A percentile compares a stretch with the other conserved stretches of the same genome.
Evolutionary conservation across 2,113 vertebrate genomes (phyloP).

Genomic region (Phrynocephalus versicolor): DNA sequence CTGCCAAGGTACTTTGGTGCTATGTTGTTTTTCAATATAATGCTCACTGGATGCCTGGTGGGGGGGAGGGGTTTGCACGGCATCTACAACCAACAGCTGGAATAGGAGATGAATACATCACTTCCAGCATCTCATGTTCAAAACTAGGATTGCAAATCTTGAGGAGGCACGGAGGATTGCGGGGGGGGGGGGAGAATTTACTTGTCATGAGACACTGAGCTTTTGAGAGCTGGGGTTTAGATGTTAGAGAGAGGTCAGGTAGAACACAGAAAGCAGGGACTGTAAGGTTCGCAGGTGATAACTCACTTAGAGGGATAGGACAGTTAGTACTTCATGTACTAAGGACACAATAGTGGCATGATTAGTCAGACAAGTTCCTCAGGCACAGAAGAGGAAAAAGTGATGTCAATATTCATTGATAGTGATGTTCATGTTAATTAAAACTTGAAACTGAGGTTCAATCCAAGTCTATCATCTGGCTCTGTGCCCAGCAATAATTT

Average conservation of each 20-base stretch:
- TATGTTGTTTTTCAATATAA: neutral
- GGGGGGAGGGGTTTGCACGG: no score
- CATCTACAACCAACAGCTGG: no score
- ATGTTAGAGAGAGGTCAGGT: neutral
- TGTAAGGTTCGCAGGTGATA: neutral
- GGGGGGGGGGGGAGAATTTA: no score
- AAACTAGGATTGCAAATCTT: neutral
- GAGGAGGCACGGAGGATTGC: no score
- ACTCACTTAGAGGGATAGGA: no score
- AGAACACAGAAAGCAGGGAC: neutral
- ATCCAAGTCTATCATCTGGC: neutral
- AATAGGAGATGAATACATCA: neutral
- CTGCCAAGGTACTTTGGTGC: neutral
- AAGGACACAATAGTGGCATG: neutral
- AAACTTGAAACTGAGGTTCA: neutral
- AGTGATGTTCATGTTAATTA: neutral
- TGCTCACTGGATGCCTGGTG: neutral
- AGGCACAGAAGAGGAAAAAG: neutral
- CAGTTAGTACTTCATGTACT: no score
- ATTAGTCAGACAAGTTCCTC: neutral
- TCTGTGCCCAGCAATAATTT: neutral
- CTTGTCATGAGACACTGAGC: no score
- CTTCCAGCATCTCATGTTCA: no score
- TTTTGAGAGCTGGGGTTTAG: no score
- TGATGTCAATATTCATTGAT: neutral